These are phyloP conservation scores for Steatocranus sp. DNA, from an alignment of 2,797 vertebrate genomes.

Conservation along the genomic window DNA sequence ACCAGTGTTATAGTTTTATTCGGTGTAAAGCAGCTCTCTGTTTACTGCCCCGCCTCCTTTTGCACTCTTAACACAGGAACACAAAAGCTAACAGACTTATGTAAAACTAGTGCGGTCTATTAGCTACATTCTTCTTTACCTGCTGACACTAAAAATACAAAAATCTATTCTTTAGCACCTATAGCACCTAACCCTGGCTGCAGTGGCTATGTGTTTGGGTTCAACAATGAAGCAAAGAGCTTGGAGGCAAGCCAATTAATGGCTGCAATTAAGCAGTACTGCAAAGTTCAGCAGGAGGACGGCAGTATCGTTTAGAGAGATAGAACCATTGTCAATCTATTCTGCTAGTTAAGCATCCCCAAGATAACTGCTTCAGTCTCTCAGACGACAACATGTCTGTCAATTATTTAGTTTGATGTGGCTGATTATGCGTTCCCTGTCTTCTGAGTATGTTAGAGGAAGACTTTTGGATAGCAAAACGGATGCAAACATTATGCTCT, in stretches of 20 bases:
- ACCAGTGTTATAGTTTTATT: conserved; percentile 43
- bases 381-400: conserved; percentile 32
- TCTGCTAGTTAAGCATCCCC: conserved; percentile 40
- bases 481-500: neutral
- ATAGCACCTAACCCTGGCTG: conserved; percentile 8
- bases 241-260: conserved; percentile 62
- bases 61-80: conserved; percentile 64
- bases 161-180: conserved; percentile 33
- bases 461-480: neutral
- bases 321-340: conserved; percentile 51
- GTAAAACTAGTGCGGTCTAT: conserved; percentile 25
- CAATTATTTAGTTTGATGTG: conserved; percentile 50
- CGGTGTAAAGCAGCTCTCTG: conserved; percentile 35
- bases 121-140: neutral
- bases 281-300: conserved; percentile 58
- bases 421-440: conserved; percentile 33
- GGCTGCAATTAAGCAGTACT: conserved; percentile 58
- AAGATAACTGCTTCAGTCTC: conserved; percentile 42
- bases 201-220: conserved; percentile 14
- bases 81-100: conserved; percentile 57
- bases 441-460: neutral
- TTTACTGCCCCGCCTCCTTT: conserved; percentile 31
- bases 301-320: conserved; percentile 54
- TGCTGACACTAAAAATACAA: neutral
- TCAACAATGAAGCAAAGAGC: conserved; percentile 51